phyloP scores from a whole-genome alignment of 2,797 vertebrate species.

The Tenualosa ilisha region DNA sequence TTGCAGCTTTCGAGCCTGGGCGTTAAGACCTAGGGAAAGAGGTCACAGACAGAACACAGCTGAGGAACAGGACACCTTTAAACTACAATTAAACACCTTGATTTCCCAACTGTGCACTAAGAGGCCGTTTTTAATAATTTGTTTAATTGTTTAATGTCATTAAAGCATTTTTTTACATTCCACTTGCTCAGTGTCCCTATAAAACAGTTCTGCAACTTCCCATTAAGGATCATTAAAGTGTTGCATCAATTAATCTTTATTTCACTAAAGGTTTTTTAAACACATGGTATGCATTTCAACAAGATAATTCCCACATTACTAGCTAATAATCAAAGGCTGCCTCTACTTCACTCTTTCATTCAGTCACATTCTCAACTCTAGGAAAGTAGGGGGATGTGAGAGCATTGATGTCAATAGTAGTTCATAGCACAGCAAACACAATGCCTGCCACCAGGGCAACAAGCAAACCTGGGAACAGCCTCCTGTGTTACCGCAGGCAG shows the following conservation, averaged over 20 bases:
- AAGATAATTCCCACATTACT: too few relatives aligned
- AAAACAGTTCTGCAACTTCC: neutral
- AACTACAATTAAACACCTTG: neutral
- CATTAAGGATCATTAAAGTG: neutral
- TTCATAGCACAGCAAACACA: neutral
- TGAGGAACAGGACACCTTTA: neutral
- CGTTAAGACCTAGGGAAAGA: constrained; percentile 68
- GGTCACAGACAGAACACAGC: neutral
- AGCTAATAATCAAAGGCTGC: too few relatives aligned
- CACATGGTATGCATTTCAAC: neutral
- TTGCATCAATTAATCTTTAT: neutral
- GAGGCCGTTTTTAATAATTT: neutral
- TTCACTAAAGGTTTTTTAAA: too few relatives aligned
- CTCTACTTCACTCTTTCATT: too few relatives aligned
- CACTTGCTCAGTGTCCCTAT: neutral
- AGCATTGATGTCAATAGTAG: neutral
- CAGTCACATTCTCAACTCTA: neutral
- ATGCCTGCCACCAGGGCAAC: neutral
- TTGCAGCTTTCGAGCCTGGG: constrained; percentile 74
- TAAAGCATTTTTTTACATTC: neutral
- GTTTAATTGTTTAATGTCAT: neutral
- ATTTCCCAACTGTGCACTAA: neutral
- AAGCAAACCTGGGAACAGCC: neutral
- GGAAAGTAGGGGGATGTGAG: neutral
- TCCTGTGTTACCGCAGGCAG: neutral